Percentiles rank a stretch among this genome's conserved stretches.
Conservation (phyloP, 2,797 vertebrate species). For the Pseudomugil gertrudae region DNA sequence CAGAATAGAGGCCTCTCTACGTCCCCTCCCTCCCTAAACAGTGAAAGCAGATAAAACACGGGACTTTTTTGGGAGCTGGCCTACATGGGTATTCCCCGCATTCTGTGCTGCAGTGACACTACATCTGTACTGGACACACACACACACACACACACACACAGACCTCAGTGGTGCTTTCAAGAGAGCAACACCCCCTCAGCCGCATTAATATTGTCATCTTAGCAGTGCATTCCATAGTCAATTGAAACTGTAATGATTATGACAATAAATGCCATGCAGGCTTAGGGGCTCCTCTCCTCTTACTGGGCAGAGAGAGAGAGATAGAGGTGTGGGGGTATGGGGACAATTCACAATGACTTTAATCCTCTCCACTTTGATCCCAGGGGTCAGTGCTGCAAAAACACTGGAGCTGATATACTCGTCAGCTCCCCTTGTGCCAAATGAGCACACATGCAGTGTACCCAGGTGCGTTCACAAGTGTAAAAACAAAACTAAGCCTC, state of each 20-base stretch:
- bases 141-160: constrained; percentile 1
- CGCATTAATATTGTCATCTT: constrained; percentile 8
- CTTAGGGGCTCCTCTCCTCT: constrained; percentile 53
- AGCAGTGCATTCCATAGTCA: constrained; percentile 62
- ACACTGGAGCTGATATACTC: constrained; percentile 48
- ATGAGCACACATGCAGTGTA: background rate
- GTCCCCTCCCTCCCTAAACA: constrained; percentile 1
- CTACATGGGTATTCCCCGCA: constrained; percentile 54
- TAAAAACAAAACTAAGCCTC: background rate
- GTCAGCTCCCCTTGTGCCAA: background rate
- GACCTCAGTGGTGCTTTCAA: background rate
- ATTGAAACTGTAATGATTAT: constrained; percentile 72
- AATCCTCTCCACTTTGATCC: constrained; percentile 68
- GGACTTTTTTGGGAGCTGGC: constrained; percentile 46
- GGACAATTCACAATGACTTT: constrained; percentile 62
- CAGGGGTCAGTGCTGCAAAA: constrained; percentile 56
- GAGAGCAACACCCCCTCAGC: background rate
- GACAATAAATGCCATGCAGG: constrained; percentile 63
- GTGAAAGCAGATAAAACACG: constrained; percentile 55
- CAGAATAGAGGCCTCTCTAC: constrained; percentile 63
- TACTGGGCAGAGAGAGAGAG: constrained; percentile 18
- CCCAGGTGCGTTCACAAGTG: constrained; percentile 40
- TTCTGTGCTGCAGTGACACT: constrained; percentile 22
- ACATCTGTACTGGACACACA: background rate
- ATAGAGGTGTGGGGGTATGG: constrained; percentile 24